Conservation (phyloP, 1,140 invertebrate genomes). For the Amyelois transitella region DNA sequence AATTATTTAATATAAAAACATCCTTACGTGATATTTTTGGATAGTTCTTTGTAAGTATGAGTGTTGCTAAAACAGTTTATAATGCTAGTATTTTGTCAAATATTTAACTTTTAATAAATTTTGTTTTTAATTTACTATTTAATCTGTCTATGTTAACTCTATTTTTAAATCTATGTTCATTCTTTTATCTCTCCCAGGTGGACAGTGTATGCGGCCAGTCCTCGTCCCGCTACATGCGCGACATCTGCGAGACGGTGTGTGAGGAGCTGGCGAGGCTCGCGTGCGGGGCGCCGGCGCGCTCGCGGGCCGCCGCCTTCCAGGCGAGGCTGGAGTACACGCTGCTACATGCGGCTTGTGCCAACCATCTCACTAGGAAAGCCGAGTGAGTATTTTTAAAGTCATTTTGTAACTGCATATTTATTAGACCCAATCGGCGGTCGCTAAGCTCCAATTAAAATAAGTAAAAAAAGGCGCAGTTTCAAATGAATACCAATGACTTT, state of each 20-base stretch:
- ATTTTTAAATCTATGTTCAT: not conserved
- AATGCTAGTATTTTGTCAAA: no score
- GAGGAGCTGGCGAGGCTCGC: conserved; percentile 92
- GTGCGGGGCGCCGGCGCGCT: conserved; percentile 75
- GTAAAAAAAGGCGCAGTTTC: no score
- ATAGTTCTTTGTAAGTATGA: no score
- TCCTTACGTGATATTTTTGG: no score
- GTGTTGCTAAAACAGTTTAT: no score
- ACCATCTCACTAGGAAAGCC: conserved; percentile 51
- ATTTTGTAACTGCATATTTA: not conserved
- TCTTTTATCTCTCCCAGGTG: conserved; percentile 75
- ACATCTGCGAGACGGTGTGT: conserved; percentile 92
- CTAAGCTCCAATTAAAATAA: no score
- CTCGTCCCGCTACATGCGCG: conserved; percentile 79
- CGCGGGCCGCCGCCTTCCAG: conserved; percentile 36
- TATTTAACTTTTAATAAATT: no score
- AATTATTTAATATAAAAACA: no score
- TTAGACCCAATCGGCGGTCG: no score
- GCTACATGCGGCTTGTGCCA: conserved; percentile 36
- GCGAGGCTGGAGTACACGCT: conserved; percentile 51
- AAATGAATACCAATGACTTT: no score
- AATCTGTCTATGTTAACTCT: no score
- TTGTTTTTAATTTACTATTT: no score
- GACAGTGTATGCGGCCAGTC: conserved; percentile 87
- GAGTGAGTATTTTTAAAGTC: conserved; percentile 39